Percentiles rank a stretch among this genome's conserved stretches.
Evolutionary conservation across 2,888 invertebrate genomes (phyloP).

Genomic region (Sarcophaga rosellei): DNA sequence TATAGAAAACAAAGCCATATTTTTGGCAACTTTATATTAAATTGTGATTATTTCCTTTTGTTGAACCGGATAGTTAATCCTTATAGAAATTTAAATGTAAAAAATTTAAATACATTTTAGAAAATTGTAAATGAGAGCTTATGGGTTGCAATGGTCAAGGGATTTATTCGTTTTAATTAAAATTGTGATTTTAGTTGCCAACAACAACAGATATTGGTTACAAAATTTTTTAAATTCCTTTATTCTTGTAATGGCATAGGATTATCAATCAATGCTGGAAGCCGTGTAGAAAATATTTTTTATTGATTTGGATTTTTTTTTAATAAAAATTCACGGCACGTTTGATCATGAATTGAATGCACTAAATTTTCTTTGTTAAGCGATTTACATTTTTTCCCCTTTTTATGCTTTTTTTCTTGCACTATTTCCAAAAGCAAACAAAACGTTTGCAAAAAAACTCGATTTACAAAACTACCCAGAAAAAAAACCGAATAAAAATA

Average conservation of each 20-base stretch:
- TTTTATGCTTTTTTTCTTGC: background rate
- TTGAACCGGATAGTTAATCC: no score
- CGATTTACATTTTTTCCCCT: background rate
- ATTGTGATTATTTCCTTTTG: no score
- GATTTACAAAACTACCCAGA: conserved; percentile 33
- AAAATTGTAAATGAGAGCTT: no score
- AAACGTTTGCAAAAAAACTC: conserved; percentile 52
- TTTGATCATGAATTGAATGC: conserved; percentile 34
- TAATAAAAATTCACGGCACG: conserved; percentile 41
- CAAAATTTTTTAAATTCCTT: no score
- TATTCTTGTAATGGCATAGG: conserved; percentile 12
- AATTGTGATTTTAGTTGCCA: no score
- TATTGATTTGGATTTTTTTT: background rate
- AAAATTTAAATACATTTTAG: no score
- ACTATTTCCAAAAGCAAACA: conserved; percentile 36
- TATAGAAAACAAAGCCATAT: no score
- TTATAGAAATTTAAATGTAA: no score
- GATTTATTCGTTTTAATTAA: no score
- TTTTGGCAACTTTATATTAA: no score
- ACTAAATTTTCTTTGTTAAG: conserved; percentile 50
- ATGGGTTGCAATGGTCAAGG: no score
- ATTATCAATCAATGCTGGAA: conserved; percentile 38
- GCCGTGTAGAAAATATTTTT: conserved; percentile 3
- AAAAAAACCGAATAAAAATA: conserved; percentile 7
- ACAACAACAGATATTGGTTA: no score